These are phyloP conservation scores for Halesus radiatus DNA, from an alignment of 1,140 invertebrate species.

Conservation along the genomic window DNA sequence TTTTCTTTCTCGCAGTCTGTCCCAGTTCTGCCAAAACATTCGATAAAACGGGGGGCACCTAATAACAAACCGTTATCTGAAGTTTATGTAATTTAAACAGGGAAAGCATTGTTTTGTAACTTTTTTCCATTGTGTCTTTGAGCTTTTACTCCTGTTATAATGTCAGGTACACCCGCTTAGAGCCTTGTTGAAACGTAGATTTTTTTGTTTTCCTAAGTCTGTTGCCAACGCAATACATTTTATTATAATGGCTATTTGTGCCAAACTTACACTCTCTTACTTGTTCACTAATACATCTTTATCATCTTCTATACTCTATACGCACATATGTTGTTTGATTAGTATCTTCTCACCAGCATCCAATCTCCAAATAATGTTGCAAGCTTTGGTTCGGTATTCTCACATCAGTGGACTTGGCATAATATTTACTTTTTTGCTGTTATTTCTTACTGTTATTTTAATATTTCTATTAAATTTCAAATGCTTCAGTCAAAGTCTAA, in stretches of 20 bases:
- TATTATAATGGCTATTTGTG: background rate
- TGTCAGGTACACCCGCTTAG: background rate
- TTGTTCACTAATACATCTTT: too few species aligned
- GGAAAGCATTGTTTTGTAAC: background rate
- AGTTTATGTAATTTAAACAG: background rate
- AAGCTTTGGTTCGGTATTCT: too few species aligned
- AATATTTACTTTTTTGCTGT: too few species aligned
- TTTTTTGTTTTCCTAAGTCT: slow-evolving; percentile 50
- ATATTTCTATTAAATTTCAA: too few species aligned
- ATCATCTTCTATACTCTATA: too few species aligned
- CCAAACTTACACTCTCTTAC: background rate
- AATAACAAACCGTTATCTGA: background rate
- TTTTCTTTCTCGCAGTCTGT: background rate
- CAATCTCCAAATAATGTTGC: too few species aligned
- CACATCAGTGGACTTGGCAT: too few species aligned
- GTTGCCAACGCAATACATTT: slow-evolving; percentile 47
- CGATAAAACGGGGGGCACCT: background rate
- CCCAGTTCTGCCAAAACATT: background rate
- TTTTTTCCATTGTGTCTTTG: background rate
- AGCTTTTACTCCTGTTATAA: background rate
- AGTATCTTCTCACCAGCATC: too few species aligned
- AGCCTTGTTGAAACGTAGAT: background rate
- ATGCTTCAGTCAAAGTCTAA: too few species aligned
- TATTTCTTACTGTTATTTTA: too few species aligned
- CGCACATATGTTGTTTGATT: too few species aligned